phyloP scores from a whole-genome alignment of 2,888 invertebrate species.

The Isoperla grammatica region DNA sequence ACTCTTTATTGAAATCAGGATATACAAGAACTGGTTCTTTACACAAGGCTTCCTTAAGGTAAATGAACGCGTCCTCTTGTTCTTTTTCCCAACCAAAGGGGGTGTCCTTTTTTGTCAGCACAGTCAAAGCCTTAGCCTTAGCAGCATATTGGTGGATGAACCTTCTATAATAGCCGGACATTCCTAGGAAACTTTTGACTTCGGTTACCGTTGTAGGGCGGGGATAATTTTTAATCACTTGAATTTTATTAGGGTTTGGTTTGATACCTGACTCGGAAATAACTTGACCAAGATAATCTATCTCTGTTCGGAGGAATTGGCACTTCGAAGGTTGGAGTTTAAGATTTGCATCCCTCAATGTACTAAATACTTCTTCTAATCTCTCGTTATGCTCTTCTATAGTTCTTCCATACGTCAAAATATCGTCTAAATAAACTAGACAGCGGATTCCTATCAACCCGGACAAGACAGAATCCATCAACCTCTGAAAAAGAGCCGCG shows the following conservation, averaged over 20 bases:
- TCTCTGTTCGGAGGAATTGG: too few species aligned
- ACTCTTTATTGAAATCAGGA: constrained; percentile 25
- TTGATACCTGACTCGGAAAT: neutral
- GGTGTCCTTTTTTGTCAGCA: neutral
- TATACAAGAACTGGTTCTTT: neutral
- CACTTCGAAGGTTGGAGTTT: too few species aligned
- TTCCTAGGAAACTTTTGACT: neutral
- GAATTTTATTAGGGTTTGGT: neutral
- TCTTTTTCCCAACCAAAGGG: neutral
- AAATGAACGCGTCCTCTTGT: neutral
- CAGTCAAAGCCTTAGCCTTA: neutral
- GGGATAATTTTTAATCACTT: neutral
- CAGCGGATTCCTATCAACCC: too few species aligned
- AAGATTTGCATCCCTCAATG: too few species aligned
- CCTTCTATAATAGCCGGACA: neutral
- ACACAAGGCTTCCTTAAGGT: neutral
- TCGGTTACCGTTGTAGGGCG: neutral
- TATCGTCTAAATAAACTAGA: too few species aligned
- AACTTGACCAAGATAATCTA: too few species aligned
- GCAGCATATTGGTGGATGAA: neutral
- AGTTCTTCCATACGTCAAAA: too few species aligned
- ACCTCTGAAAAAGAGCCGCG: too few species aligned
- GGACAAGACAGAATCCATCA: too few species aligned
- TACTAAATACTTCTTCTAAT: too few species aligned
- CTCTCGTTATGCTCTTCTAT: too few species aligned